A percentile compares a stretch with the other conserved stretches of the same genome.
Conservation (phyloP, 1,140 invertebrate species). For the Lethrus apterus region DNA sequence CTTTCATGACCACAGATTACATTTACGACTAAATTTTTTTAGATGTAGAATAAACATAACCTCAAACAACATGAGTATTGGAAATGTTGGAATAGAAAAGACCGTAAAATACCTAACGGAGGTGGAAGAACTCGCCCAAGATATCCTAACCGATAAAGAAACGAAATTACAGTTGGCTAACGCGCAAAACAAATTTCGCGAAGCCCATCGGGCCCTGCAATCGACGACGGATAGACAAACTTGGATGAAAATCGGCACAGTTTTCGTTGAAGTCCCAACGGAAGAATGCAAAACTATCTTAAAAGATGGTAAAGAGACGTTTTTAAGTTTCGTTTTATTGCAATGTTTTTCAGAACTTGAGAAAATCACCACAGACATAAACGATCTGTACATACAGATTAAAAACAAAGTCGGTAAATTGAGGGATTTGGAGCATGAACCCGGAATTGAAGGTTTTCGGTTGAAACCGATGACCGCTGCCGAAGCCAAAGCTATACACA, state of each 20-base stretch:
- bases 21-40: too few relatives aligned
- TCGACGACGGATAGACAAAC: constrained; percentile 22
- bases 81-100: constrained; percentile 30
- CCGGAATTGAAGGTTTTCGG: constrained; percentile 31
- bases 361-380: constrained; percentile 3
- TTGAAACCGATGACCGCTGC: constrained; percentile 31
- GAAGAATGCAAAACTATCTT: constrained; percentile 29
- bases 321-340: background rate
- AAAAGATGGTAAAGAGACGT: constrained; percentile 22
- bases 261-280: constrained; percentile 29
- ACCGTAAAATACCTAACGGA: constrained; percentile 32
- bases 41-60: too few relatives aligned
- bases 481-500: constrained; percentile 33
- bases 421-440: constrained; percentile 35
- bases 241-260: constrained; percentile 31
- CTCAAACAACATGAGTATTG: too few relatives aligned
- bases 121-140: constrained; percentile 33
- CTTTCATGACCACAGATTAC: too few relatives aligned
- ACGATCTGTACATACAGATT: constrained; percentile 20
- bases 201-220: constrained; percentile 32
- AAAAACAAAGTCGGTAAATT: constrained; percentile 28
- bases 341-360: constrained; percentile 9
- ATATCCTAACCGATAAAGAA: constrained; percentile 36
- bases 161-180: constrained; percentile 31
- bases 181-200: constrained; percentile 34